Evolutionary conservation across 2,113 vertebrate species (phyloP).

Genomic region (Trachemys scripta): DNA sequence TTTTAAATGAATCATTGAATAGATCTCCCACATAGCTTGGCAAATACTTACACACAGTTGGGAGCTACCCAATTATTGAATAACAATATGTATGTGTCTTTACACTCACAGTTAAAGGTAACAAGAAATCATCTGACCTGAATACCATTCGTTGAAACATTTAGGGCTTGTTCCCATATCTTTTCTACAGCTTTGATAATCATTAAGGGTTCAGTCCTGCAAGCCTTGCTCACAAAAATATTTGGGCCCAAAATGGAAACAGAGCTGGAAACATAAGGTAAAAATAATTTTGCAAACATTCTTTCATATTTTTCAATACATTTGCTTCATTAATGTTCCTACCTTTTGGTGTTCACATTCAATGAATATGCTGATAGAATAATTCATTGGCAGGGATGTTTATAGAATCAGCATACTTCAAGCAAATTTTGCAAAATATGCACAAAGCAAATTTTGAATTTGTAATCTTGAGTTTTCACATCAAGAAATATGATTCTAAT

Average conservation of each 20-base stretch:
- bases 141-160: not conserved
- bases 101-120: not conserved
- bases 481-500: not conserved
- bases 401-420: not conserved
- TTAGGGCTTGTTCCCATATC: fast-evolving
- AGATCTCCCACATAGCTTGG: no score
- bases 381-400: no score
- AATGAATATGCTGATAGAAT: not conserved
- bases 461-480: not conserved
- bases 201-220: not conserved
- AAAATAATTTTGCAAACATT: not conserved
- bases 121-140: not conserved
- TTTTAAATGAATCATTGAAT: no score
- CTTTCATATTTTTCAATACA: not conserved
- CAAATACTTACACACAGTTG: not conserved
- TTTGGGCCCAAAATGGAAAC: not conserved
- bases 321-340: not conserved
- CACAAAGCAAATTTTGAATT: not conserved
- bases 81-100: not conserved
- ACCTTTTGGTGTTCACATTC: not conserved
- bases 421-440: not conserved
- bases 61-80: no score
- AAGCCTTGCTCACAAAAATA: not conserved
- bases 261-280: not conserved
- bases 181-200: not conserved